Base-by-base conservation (phyloP, 2,113 vertebrate species). In the Barnardius zonarius region DNA sequence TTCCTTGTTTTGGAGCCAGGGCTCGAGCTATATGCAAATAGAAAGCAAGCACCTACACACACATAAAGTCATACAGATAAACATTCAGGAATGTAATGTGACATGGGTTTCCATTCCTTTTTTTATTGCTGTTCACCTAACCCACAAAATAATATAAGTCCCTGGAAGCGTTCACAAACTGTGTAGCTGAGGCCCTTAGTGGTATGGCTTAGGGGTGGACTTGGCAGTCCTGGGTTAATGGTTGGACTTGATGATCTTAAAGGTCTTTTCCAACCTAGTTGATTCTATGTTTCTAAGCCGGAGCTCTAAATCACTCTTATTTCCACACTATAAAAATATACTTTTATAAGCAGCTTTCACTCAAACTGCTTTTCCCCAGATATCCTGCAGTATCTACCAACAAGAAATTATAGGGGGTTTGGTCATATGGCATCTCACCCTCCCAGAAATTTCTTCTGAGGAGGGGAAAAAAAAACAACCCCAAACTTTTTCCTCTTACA, bases 361-460 rank as follows among this genome's bases (percentile, higher is more conserved):
- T n/a, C n/a, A 57, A 59, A 3, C 16, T 37, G 14, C 17, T 20
- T 43, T 25, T 1, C 11, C 11, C 7, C 2, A 3, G 2, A 52
- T 64, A 6, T 37, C 82, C 18, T 1, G 0, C 17, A 41, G 3
- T 9, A 41, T 24, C 48, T 25, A 6, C 7, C 44, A 68, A 43
- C 74, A 35, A 44, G 1, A 43, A 49, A 33, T 4, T 33, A 12
- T 6, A n/a, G 33, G 33, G 20, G 0, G 10, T 72, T 37, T 39
- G 33, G 2, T 9, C 28, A 17, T 7, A 20, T 12, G 35, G 15
- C 9, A 46, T 43, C 13, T 63, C 52, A 22, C 11, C 4, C 10
- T 85, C 35, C 19, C 18, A n/a, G 33, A n/a, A 35, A n/a, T 7
- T 57, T 59, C 55, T n/a, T n/a, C 20, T 59, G 57, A 59, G 20